Conservation (phyloP, 2,797 vertebrate species). For the Etheostoma perlongum region DNA sequence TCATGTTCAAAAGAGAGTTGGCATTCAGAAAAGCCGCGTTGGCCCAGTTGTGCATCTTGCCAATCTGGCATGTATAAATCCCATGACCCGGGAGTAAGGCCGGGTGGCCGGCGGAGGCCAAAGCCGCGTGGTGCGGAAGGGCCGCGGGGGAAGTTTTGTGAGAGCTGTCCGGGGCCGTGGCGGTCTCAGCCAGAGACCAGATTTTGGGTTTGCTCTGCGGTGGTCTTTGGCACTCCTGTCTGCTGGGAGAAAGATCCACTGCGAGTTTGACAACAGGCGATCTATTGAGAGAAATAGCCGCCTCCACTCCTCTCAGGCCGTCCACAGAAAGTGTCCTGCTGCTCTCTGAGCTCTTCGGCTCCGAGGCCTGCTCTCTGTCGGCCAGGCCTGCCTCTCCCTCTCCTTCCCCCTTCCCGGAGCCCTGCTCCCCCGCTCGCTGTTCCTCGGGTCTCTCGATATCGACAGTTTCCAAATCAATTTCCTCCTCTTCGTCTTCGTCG, state of each 20-base stretch:
- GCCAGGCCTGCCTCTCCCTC: conserved; percentile 85
- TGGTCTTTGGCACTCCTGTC: conserved; percentile 88
- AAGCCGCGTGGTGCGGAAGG: conserved; percentile 84
- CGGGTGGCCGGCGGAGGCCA: conserved; percentile 90
- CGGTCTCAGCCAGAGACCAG: conserved; percentile 98
- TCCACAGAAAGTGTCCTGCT: conserved; percentile 85
- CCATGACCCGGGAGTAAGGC: conserved; percentile 96
- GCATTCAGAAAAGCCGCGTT: conserved; percentile 95
- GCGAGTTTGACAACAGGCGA: conserved; percentile 85
- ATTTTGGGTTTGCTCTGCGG: conserved; percentile 97
- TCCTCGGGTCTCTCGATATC: conserved; percentile 92
- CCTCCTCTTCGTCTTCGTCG: conserved; percentile 95
- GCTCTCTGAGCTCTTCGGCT: conserved; percentile 77
- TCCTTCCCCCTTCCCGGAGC: conserved; percentile 85
- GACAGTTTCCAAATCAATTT: conserved; percentile 97
- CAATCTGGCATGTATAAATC: conserved; percentile 98
- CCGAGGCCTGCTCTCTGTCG: conserved; percentile 76
- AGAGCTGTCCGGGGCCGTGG: conserved; percentile 93
- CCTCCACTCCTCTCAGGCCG: conserved; percentile 80
- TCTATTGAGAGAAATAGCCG: conserved; percentile 84
- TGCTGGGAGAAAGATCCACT: conserved; percentile 84
- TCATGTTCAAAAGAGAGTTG: conserved; percentile 94
- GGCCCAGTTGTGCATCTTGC: conserved; percentile 98
- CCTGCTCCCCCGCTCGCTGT: conserved; percentile 87
- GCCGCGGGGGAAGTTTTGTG: conserved; percentile 86